These are phyloP conservation scores for Chironomus tepperi DNA, from an alignment of 1,140 invertebrate genomes.

Conservation along the genomic window DNA sequence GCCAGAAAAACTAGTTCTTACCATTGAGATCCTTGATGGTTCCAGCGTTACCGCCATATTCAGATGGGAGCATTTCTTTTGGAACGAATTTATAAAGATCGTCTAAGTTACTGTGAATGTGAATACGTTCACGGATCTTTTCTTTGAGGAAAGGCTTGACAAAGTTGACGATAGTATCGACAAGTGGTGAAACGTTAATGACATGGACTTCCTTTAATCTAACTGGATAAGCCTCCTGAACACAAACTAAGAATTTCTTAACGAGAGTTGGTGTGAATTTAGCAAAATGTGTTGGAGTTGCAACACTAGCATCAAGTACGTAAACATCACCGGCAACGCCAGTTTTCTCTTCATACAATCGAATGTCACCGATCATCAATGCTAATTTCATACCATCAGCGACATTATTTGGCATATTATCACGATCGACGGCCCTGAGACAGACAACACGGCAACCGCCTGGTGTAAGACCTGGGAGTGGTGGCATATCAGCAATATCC, in stretches of 20 bases:
- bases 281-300: constrained; percentile 62
- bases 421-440: constrained; percentile 53
- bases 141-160: constrained; percentile 78
- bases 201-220: constrained; percentile 78
- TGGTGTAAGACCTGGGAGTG: constrained; percentile 64
- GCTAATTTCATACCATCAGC: constrained; percentile 67
- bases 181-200: constrained; percentile 69
- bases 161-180: constrained; percentile 72
- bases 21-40: constrained; percentile 59
- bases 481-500: constrained; percentile 62
- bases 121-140: constrained; percentile 73
- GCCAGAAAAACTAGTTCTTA: too few species aligned
- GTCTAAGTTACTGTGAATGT: constrained; percentile 62
- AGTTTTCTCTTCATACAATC: constrained; percentile 61
- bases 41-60: constrained; percentile 68
- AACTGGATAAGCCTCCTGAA: constrained; percentile 76
- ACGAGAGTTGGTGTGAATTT: constrained; percentile 64
- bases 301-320: constrained; percentile 63
- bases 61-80: constrained; percentile 58
- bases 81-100: constrained; percentile 67
- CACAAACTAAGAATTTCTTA: constrained; percentile 73
- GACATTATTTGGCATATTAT: constrained; percentile 48
- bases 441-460: constrained; percentile 67
- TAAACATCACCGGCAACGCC: constrained; percentile 76
- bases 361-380: constrained; percentile 71